These are phyloP conservation scores for Manis javanica DNA, from an alignment of 2,797 vertebrate species.

Conservation along the genomic window DNA sequence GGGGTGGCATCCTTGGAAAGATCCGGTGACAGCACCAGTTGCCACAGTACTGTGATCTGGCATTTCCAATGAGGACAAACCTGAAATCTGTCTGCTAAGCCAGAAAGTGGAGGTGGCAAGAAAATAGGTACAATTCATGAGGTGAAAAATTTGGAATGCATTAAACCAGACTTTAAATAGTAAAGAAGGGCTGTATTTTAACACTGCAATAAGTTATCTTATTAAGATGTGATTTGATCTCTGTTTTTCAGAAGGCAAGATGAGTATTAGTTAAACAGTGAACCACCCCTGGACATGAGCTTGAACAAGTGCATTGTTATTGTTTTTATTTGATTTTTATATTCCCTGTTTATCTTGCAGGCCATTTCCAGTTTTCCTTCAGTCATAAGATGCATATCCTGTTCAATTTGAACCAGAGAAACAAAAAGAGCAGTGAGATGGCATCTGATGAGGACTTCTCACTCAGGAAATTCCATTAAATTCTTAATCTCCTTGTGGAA, in stretches of 20 bases:
- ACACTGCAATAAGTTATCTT: constrained; percentile 18
- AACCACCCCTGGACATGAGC: neutral
- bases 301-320: neutral
- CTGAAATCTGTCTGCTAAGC: constrained; percentile 34
- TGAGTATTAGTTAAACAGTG: neutral
- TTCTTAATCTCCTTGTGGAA: constrained; percentile 29
- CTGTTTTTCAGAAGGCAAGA: neutral
- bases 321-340: constrained; percentile 41
- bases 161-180: constrained; percentile 34
- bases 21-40: neutral
- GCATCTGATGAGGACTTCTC: constrained; percentile 20
- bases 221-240: neutral
- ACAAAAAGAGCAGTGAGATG: neutral
- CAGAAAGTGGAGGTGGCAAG: constrained; percentile 50
- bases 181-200: neutral
- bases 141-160: constrained; percentile 42
- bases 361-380: constrained; percentile 24
- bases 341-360: neutral
- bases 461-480: constrained; percentile 53
- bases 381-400: constrained; percentile 32
- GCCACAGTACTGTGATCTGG: constrained; percentile 48
- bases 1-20: constrained; percentile 64
- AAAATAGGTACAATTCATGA: constrained; percentile 68
- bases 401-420: constrained; percentile 33
- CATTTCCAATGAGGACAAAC: constrained; percentile 63